Evolutionary conservation across 2,113 vertebrate genomes (phyloP).

Genomic region (Lonchura striata): DNA sequence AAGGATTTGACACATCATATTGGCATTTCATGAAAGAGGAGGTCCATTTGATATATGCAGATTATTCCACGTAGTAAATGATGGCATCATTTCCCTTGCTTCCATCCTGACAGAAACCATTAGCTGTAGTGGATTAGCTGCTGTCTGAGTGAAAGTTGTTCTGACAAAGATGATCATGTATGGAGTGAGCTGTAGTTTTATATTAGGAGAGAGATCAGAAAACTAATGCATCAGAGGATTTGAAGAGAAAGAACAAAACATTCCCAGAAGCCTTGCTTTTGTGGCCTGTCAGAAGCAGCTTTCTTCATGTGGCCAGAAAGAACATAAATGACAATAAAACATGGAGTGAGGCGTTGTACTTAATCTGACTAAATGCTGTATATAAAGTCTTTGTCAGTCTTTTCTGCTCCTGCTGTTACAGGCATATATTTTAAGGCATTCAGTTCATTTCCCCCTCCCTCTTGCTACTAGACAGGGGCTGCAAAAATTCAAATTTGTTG

Average conservation of each 20-base stretch:
- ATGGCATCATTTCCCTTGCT: background rate
- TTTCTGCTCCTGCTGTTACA: background rate
- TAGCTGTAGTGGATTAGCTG: background rate
- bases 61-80: background rate
- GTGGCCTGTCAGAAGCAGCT: background rate
- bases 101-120: constrained; percentile 15
- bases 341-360: background rate
- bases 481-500: background rate
- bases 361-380: background rate
- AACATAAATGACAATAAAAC: background rate
- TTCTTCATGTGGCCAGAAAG: background rate
- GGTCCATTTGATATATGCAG: background rate
- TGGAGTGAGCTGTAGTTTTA: background rate
- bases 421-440: background rate
- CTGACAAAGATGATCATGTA: background rate
- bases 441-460: background rate
- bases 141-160: background rate
- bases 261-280: background rate
- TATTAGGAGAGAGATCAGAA: constrained; percentile 5
- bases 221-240: background rate
- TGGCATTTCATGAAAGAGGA: background rate
- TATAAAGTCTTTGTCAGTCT: background rate
- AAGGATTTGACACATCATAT: background rate
- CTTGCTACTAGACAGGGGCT: background rate
- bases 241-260: background rate